These are phyloP conservation scores for Myotis vivesi DNA, from an alignment of 2,797 vertebrate species.

Conservation along the genomic window DNA sequence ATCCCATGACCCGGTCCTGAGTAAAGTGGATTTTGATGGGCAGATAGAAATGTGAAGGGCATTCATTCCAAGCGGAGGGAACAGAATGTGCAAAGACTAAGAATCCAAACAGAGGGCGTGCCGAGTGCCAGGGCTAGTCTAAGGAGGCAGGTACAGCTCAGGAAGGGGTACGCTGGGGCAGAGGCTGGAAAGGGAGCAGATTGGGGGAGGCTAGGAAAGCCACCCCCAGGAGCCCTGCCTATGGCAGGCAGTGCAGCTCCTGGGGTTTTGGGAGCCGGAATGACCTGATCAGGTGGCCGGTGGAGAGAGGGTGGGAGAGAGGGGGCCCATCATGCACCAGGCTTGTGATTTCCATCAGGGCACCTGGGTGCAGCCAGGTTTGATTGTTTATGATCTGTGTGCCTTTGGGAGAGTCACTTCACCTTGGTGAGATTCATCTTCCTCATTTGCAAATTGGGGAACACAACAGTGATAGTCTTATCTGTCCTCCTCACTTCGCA, in stretches of 20 bases:
- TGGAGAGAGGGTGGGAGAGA: neutral
- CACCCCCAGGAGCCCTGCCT: neutral
- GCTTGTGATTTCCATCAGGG: neutral
- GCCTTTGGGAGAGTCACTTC: neutral
- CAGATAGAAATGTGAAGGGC: neutral
- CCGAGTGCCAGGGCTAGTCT: neutral
- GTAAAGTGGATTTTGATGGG: neutral
- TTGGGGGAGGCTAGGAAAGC: neutral
- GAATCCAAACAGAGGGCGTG: neutral
- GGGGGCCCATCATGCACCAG: neutral
- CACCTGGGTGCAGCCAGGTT: neutral
- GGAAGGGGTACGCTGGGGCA: neutral
- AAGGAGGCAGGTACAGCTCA: neutral
- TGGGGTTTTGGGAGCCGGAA: neutral
- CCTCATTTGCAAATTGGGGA: neutral
- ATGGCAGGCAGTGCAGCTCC: neutral
- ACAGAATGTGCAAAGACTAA: neutral
- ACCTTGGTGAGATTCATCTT: neutral
- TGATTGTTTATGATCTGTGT: neutral
- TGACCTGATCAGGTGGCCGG: neutral
- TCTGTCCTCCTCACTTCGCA: neutral
- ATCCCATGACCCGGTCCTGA: neutral
- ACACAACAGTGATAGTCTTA: neutral
- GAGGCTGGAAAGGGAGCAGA: neutral
- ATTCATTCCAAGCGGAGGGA: neutral